Evolutionary conservation across 2,113 vertebrate genomes (phyloP).

Genomic region (Barnardius zonarius): DNA sequence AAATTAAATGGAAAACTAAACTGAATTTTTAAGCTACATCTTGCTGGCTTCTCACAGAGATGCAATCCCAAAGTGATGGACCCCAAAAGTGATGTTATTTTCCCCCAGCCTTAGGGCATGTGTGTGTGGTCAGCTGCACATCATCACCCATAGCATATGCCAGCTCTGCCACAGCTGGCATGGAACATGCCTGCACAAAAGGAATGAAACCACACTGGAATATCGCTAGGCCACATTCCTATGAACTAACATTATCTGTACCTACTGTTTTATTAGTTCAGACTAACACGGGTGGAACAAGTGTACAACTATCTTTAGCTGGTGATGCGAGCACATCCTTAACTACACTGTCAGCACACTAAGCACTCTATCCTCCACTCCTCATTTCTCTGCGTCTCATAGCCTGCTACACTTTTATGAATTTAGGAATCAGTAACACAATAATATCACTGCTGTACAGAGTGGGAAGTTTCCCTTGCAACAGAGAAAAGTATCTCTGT

Average conservation of each 20-base stretch:
- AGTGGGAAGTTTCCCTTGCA: background rate
- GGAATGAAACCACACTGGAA: background rate
- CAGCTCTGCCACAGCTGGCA: background rate
- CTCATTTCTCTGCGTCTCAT: background rate
- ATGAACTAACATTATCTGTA: background rate
- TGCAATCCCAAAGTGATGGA: background rate
- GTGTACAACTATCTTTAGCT: background rate
- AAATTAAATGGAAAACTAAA: background rate
- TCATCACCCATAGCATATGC: background rate
- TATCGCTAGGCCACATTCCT: background rate
- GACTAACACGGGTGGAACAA: background rate
- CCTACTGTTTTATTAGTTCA: background rate
- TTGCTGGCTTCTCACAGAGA: background rate
- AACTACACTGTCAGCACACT: background rate
- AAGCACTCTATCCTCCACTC: background rate
- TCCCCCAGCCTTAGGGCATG: rapidly evolving
- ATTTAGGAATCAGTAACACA: background rate
- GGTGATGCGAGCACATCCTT: background rate
- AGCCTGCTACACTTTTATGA: background rate
- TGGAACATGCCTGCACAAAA: too few relatives aligned
- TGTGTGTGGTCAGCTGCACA: background rate
- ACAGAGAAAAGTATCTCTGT: background rate
- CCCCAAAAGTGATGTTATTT: background rate
- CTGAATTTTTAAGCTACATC: background rate
- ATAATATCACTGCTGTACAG: background rate